Evolutionary conservation across 37 sponge, comb jelly and placozoan genomes (phyloP), one percentile per base, ranked within the genome.

Genomic region (Aplysina aerophoba): DNA sequence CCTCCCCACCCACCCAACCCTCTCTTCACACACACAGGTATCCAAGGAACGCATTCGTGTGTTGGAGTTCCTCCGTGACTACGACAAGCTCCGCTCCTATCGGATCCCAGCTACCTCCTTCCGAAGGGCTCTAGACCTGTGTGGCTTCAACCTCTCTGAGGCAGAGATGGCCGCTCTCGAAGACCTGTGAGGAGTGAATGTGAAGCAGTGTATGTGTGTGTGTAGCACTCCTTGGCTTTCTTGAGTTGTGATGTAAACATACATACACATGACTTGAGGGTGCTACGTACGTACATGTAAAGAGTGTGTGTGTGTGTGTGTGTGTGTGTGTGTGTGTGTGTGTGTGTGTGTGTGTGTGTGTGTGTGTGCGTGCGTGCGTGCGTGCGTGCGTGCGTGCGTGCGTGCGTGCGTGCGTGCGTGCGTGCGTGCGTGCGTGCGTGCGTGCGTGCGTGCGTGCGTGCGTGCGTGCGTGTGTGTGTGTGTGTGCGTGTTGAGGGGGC

Each of bases 41-140:
- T 33, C 21, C 69, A 89, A 78, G 82, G 86, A 93, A 63, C 87
- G 95, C 0, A 85, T 97, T 6, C 82, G 91, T 50, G 75, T 92
- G 55, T 61, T 87, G 58, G 98, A 97, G 82, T 97, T 95, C 73
- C 82, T 97, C 84, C 77, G 82, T 58, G 98, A 97, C 78, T 94
- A 95, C 44, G 98, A 97, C 84, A 92, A 91, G 82, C 83, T 95
- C 22, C 44, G 88, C 37, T 83, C 87, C 38, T 93, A 95, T 15
- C 71, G 92, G 36, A 88, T 97, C 66, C 28, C 78, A 31, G 79
- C 73, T 33, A 91, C 85, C 25, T 77, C 87, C 31, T 97, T 97
- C 88, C 59, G 74, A 34, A 72, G 95, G 62, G 95, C 95, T 14
- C 92, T 97, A 53, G 97, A 97, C 81, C 81, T 97, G 38, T 89